Percentiles rank a stretch among this genome's conserved stretches.
phyloP scores from a whole-genome alignment of 2,797 vertebrate species.

The Australoheros facetus region DNA sequence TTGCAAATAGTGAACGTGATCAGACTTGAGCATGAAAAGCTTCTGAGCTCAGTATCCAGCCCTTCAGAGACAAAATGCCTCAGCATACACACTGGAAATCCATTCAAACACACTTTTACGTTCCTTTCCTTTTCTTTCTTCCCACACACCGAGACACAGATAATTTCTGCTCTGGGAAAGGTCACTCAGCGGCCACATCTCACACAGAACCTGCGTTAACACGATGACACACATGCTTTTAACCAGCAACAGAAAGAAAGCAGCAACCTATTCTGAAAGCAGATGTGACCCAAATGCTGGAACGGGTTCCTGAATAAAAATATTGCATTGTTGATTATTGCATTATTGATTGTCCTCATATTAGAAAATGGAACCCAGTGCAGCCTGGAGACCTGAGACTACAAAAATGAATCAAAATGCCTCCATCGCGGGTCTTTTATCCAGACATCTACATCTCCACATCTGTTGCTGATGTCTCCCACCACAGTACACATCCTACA shows the following conservation, averaged over 20 bases:
- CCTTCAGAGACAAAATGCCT: neutral
- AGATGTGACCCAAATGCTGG: conserved; percentile 5
- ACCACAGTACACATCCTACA: conserved; percentile 1
- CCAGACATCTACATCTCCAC: neutral
- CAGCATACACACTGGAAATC: neutral
- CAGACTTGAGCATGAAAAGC: neutral
- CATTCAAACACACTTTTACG: neutral
- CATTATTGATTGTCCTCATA: too few relatives aligned
- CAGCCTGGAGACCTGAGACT: neutral
- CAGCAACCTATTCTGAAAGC: conserved; percentile 1
- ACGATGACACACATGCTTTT: neutral
- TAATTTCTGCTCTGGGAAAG: neutral
- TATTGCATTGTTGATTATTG: too few relatives aligned
- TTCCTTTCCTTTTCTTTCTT: neutral
- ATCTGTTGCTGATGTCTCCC: conserved; percentile 6
- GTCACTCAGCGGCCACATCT: conserved; percentile 22
- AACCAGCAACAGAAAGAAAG: conserved; percentile 4
- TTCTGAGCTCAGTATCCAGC: too few relatives aligned
- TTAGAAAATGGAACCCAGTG: neutral
- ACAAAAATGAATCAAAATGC: neutral
- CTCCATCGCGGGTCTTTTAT: neutral
- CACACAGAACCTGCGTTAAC: conserved; percentile 10
- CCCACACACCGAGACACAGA: neutral
- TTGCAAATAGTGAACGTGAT: neutral
- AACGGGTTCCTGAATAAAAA: neutral